Percentiles rank a stretch among this genome's conserved stretches.
phyloP scores from a whole-genome alignment of 2,888 invertebrate species.

The Gortyna flavago region DNA sequence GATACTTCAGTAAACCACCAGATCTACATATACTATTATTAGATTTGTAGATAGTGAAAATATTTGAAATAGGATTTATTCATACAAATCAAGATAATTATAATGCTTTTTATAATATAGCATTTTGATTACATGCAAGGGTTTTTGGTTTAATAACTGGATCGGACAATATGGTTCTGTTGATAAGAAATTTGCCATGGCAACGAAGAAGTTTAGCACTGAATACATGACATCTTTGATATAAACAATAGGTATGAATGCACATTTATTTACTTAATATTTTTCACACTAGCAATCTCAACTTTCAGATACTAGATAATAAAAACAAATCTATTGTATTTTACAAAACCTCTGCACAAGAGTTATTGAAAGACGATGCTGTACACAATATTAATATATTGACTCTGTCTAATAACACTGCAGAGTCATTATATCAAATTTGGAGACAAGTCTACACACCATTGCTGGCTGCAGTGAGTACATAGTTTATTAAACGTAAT shows the following conservation, averaged over 20 bases:
- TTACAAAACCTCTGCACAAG: conserved; percentile 80
- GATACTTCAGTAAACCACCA: not conserved
- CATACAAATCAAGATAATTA: not conserved
- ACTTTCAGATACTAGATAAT: conserved; percentile 78
- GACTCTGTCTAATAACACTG: conserved; percentile 80
- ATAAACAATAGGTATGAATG: not conserved
- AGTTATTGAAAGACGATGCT: conserved; percentile 74
- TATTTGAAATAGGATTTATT: not conserved
- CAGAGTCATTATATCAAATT: conserved; percentile 85
- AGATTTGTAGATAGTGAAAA: not conserved
- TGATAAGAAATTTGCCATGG: not conserved
- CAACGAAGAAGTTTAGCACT: not conserved
- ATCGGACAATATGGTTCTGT: not conserved
- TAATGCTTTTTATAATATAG: not conserved
- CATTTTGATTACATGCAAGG: not conserved
- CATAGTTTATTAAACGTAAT: not conserved
- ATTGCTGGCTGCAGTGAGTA: conserved; percentile 80
- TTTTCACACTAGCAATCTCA: not conserved
- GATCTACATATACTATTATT: not conserved
- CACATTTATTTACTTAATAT: not conserved
- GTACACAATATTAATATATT: conserved; percentile 81
- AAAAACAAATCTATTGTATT: conserved; percentile 83
- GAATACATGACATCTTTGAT: not conserved
- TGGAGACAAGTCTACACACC: conserved; percentile 86
- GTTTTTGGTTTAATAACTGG: not conserved